Evolutionary conservation across 2,113 vertebrate genomes (phyloP), one percentile per base, ranked within the genome.

Genomic region (Coregonus clupeaformis): DNA sequence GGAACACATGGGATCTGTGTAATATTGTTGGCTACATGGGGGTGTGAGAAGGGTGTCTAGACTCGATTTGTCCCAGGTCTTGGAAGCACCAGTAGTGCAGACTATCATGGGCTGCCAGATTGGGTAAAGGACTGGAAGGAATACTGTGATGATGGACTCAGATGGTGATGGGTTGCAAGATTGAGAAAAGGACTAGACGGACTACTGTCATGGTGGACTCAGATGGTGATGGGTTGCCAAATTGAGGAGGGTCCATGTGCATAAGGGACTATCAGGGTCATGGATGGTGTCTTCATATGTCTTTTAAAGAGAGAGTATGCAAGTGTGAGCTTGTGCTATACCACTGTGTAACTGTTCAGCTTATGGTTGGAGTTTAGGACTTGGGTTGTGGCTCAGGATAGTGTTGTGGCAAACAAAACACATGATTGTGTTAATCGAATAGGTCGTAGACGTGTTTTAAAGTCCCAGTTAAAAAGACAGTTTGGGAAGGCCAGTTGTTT

Each of bases 1-100:
- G 30, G 68, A 72, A 75, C 83, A 87, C 82, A 86, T 84, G 83
- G 55, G 5, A 30, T 5, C 45, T 81, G 69, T 59, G 66, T 66
- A 77, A 72, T 75, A 64, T 80, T 55, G 49, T 24, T 18, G 55
- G 55, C 9, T 2, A 60, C 60, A 69, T 27, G 64, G 29, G 14
- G 36, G 47, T 72, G 73, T 47, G 64, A 77, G 74, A 55, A 13
- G 73, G 74, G 6, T 69, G 80, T 87, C 80, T 77, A 89, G 76
- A 80, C 80, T 77, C 29, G 76, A 42, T 32, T 32, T 32, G 32
- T 6, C 32, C 32, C 32, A 32, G 32, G 32, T 32, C 32, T 32
- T 32, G 6, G 32, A 32, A 32, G 6, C 6, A 32, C 32, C 32
- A 32, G 32, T 32, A 36, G 36, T 0, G 29, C 29, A 29, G 2